These are phyloP conservation scores for Tamandua tetradactyla DNA, from an alignment of 2,797 vertebrate genomes.

Conservation along the genomic window DNA sequence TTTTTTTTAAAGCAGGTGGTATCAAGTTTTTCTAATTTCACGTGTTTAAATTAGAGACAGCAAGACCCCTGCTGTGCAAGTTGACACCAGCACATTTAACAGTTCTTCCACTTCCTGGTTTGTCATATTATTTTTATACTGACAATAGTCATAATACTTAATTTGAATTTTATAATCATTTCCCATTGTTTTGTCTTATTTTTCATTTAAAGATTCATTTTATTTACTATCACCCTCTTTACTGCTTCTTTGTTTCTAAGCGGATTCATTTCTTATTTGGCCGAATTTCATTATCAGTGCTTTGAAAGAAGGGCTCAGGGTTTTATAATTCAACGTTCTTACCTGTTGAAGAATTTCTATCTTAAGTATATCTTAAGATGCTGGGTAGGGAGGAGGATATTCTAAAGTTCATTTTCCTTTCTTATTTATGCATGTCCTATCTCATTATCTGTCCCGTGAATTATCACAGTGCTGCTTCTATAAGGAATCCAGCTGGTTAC, in stretches of 20 bases:
- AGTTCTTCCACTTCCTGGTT: not conserved
- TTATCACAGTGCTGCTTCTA: not conserved
- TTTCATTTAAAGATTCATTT: not conserved
- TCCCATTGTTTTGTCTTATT: not conserved
- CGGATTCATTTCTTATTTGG: not conserved
- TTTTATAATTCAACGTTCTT: not conserved
- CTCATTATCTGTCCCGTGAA: not conserved
- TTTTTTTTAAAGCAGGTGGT: not conserved
- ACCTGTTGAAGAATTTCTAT: not conserved
- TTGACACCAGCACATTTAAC: not conserved
- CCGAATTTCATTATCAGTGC: not conserved
- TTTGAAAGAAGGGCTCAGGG: not conserved
- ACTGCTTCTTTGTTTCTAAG: not conserved
- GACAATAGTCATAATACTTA: slow-evolving; percentile 9
- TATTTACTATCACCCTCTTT: not conserved
- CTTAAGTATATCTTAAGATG: not conserved
- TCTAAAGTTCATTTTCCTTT: not conserved
- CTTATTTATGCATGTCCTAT: not conserved
- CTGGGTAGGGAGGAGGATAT: not conserved
- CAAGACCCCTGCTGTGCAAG: not conserved
- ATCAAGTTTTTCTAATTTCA: not conserved
- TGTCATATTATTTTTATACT: not conserved
- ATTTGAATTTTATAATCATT: slow-evolving; percentile 22
- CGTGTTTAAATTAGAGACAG: not conserved
- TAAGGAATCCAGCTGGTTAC: slow-evolving; percentile 27